Evolutionary conservation across 2,113 vertebrate species (phyloP), one percentile per base, ranked within the genome.

Genomic region (Halcyon malimbica): DNA sequence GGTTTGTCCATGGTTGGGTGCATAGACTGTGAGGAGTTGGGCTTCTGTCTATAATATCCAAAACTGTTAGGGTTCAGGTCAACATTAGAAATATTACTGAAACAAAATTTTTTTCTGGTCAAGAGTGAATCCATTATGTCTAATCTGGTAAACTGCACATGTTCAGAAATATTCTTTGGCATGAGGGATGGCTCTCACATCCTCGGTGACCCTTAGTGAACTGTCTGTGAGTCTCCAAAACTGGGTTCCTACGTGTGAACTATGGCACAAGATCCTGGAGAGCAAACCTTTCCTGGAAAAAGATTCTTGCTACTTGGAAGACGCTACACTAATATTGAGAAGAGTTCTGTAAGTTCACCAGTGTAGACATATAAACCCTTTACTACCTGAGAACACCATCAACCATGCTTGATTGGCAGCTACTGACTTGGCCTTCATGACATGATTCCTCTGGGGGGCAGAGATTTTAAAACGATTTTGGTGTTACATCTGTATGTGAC

Each of bases 311-410:
- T 87, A 4, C 33, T 13, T 64, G 28, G 33, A 12, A 82, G 17
- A 79, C 11, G 17, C 11, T 46, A 63, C 9, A 20, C 1, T 44
- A 44, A 3, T 41, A 16, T 26, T 16, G 87, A 57, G 23, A 53
- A 50, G 15, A 53, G 4, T 67, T 89, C 26, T 48, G 37, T 28
- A 4, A 37, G 16, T 71, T 91, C n/a, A 28, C 11, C 39, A 41
- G 1, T 29, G 6, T 5, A 54, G 13, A 42, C 11, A 13, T 26
- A 62, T 6, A 24, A 75, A n/a, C 19, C 0, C 2, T 29, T 44
- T 62, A 37, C 8, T 70, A 25, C n/a, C 12, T 33, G 33, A 39
- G 18, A 62, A 25, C 15, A 5, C 41, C 56, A 59, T 26, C n/a
- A 70, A 4, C 16, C 15, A 7, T 9, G 23, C 33, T 76, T 53